Conservation (phyloP, 2,888 invertebrate genomes). For the Eulithis prunata region DNA sequence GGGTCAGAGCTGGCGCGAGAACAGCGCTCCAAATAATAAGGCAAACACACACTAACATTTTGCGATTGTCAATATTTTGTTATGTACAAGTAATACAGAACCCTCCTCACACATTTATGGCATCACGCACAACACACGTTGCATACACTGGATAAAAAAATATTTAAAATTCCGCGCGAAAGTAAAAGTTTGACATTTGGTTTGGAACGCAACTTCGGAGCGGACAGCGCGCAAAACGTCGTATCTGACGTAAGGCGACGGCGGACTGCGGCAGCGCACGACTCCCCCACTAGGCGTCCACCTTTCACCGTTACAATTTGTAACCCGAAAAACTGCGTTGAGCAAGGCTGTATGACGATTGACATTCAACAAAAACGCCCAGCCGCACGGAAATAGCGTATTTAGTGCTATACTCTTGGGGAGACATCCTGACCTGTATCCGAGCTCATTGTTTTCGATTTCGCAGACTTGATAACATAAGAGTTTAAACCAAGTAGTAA, state of each 20-base stretch:
- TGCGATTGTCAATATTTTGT: constrained; percentile 58
- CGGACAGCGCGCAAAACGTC: constrained; percentile 37
- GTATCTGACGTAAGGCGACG: constrained; percentile 45
- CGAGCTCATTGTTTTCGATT: background rate
- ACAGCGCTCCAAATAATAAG: constrained; percentile 76
- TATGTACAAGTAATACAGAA: constrained; percentile 40
- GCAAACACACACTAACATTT: constrained; percentile 73
- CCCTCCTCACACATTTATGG: constrained; percentile 68
- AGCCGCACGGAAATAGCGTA: constrained; percentile 70
- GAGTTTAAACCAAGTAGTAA: too few relatives aligned
- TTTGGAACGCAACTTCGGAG: constrained; percentile 42
- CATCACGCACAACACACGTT: constrained; percentile 53
- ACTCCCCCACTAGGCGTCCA: constrained; percentile 57
- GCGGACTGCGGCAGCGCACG: constrained; percentile 57
- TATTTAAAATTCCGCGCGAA: constrained; percentile 63
- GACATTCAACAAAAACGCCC: constrained; percentile 79
- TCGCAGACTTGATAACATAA: too few relatives aligned
- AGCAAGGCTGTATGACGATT: constrained; percentile 81
- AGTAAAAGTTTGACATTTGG: constrained; percentile 63
- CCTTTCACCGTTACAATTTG: constrained; percentile 78
- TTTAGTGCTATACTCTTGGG: constrained; percentile 40
- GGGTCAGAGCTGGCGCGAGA: constrained; percentile 69
- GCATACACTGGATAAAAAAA: constrained; percentile 37
- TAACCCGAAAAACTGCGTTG: constrained; percentile 74
- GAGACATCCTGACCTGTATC: constrained; percentile 33